phyloP scores from a whole-genome alignment of 1,140 invertebrate species.

The Drosophila repletoides region DNA sequence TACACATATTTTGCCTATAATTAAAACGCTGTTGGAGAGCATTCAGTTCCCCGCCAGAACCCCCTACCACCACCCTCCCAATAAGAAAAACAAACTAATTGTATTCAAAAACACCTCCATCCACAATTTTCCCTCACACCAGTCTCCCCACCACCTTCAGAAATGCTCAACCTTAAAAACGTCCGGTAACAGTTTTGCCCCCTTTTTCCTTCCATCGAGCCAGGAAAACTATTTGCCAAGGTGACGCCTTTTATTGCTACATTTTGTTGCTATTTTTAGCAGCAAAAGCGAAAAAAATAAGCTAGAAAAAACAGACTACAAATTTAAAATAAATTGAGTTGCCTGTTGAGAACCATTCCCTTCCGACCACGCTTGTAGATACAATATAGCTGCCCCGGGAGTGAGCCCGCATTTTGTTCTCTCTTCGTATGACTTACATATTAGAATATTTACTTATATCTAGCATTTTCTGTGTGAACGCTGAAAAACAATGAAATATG shows the following conservation, averaged over 20 bases:
- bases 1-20: conserved; percentile 11
- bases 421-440: conserved; percentile 64
- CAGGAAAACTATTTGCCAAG: conserved; percentile 63
- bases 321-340: conserved; percentile 64
- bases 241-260: conserved; percentile 71
- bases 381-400: background rate
- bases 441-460: conserved; percentile 63
- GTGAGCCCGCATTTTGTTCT: conserved; percentile 32
- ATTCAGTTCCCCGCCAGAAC: conserved; percentile 22
- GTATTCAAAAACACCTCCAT: conserved; percentile 49
- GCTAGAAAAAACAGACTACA: conserved; percentile 28
- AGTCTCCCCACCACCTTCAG: conserved; percentile 13
- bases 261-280: conserved; percentile 63
- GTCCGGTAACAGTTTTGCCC: conserved; percentile 7
- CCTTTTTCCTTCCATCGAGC: conserved; percentile 21
- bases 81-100: conserved; percentile 11
- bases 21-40: conserved; percentile 74
- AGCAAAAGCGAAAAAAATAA: conserved; percentile 2
- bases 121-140: background rate
- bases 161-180: conserved; percentile 44
- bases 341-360: conserved; percentile 7
- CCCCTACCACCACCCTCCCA: too few species aligned
- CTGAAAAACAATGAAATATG: conserved; percentile 66
- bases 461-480: conserved; percentile 37
- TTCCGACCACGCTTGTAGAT: background rate